A percentile compares a stretch with the other conserved stretches of the same genome.
Evolutionary conservation across 2,888 invertebrate genomes (phyloP).

Genomic region (Eupeodes luniger): DNA sequence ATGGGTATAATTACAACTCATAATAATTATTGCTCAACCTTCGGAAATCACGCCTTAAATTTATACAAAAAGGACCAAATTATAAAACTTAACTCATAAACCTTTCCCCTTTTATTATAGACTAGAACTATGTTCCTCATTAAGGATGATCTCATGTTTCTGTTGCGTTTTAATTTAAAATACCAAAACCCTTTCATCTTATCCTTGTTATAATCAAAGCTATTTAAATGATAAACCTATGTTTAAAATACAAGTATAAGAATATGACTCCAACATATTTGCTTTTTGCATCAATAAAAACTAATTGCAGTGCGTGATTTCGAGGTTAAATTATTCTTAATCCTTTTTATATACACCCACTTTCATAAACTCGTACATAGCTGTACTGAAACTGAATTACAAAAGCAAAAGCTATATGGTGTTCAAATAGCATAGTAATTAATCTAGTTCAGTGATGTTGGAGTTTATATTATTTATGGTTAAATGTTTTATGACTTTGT

Average conservation of each 20-base stretch:
- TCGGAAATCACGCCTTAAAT: background rate
- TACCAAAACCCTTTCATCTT: background rate
- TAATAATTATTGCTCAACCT: background rate
- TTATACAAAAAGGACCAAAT: background rate
- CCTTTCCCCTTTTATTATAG: background rate
- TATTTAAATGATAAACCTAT: conserved; percentile 31
- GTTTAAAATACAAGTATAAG: background rate
- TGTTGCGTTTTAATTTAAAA: conserved; percentile 2
- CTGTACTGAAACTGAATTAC: background rate
- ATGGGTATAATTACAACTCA: background rate
- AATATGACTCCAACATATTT: conserved; percentile 20
- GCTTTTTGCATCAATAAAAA: conserved; percentile 9
- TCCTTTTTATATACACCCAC: background rate
- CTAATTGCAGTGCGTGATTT: conserved; percentile 43
- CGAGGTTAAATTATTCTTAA: conserved; percentile 10
- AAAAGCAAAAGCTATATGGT: background rate
- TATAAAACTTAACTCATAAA: background rate
- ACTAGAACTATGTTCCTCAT: too few relatives aligned
- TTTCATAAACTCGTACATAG: too few relatives aligned
- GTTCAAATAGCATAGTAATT: background rate
- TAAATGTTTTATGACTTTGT: conserved; percentile 27
- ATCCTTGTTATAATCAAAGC: conserved; percentile 6
- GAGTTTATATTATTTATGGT: background rate
- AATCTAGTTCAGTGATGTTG: conserved; percentile 13
- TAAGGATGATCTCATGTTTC: conserved; percentile 17